A percentile compares a stretch with the other conserved stretches of the same genome.
Evolutionary conservation across 2,113 vertebrate species (phyloP).

Genomic region (Eurystomus gularis): DNA sequence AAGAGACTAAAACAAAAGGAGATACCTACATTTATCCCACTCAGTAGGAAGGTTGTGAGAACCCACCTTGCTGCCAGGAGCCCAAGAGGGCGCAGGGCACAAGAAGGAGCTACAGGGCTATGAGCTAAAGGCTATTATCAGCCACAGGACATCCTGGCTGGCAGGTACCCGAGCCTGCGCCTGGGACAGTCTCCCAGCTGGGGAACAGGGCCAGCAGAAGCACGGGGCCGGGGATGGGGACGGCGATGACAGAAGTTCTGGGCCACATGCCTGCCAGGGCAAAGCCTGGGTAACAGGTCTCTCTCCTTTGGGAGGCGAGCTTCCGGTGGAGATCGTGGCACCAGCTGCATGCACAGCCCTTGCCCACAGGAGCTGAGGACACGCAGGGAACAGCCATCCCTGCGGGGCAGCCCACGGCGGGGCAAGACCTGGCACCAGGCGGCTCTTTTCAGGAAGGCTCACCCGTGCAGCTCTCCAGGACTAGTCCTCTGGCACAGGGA

Average conservation of each 20-base stretch:
- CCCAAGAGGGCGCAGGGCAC: background rate
- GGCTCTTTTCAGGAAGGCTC: slow-evolving; percentile 17
- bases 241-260: rapidly evolving
- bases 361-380: rapidly evolving
- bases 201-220: background rate
- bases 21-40: background rate
- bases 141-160: background rate
- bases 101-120: background rate
- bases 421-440: background rate
- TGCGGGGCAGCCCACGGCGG: rapidly evolving
- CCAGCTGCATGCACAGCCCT: too few species aligned
- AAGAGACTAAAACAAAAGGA: background rate
- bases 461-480: background rate
- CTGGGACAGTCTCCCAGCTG: background rate
- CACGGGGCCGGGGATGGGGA: background rate
- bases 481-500: slow-evolving; percentile 12
- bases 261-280: background rate
- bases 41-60: background rate
- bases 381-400: background rate
- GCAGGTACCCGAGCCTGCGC: background rate
- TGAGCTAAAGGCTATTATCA: background rate
- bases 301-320: background rate
- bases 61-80: background rate
- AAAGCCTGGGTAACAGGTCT: background rate
- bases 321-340: rapidly evolving